Evolutionary conservation across 92 coral and sea anemone genomes (phyloP), one percentile per base, ranked within the genome.

Genomic region (Parazoanthus atlanticus): DNA sequence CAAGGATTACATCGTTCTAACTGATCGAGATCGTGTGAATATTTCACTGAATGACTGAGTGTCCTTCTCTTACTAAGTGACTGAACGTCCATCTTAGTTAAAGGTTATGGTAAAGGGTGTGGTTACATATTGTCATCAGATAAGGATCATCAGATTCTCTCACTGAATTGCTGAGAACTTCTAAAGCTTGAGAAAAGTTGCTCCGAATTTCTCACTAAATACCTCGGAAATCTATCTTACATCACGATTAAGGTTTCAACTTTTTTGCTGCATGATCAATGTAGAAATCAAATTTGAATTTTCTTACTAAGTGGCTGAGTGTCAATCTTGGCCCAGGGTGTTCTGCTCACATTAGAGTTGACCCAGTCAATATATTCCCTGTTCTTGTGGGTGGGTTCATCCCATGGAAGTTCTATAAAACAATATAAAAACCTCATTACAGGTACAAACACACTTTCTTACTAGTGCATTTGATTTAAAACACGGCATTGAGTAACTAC

Each of bases 321-420:
- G 73, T 95, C 98, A 78, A 97, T 95, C 90, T 97, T 97, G 76
- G 82, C 91, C 99, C 99, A 97, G 7, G 99, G 99, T 66, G 99
- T 97, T 79, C 93, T 92, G 56, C 91, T 90, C 41, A 89, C 67
- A 47, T 58, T 94, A 30, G 89, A 88, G 43, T 90, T 78, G 34
- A 86, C 86, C 99, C 99, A 97, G 41, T 93, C 98, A 49, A 76
- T 73, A 33, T 88, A 97, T 73, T 97, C 99, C 82, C 84, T 91
- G 79, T 93, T 94, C 65, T 89, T 90, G 31, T 69, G 90, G 13
- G 98, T 88, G 13, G 99, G 99, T 74, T 97, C 98, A 82, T 97
- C 98, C 99, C 99, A 97, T 12, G 99, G 99, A 31, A 97, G 93
- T 89, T 97, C 99, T 97, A 78, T 21, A 80, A 43, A 8, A 46